Percentiles rank a stretch among this genome's conserved stretches.
phyloP scores from a whole-genome alignment of 92 coral and sea anemone species.

The Galaxea fascicularis region DNA sequence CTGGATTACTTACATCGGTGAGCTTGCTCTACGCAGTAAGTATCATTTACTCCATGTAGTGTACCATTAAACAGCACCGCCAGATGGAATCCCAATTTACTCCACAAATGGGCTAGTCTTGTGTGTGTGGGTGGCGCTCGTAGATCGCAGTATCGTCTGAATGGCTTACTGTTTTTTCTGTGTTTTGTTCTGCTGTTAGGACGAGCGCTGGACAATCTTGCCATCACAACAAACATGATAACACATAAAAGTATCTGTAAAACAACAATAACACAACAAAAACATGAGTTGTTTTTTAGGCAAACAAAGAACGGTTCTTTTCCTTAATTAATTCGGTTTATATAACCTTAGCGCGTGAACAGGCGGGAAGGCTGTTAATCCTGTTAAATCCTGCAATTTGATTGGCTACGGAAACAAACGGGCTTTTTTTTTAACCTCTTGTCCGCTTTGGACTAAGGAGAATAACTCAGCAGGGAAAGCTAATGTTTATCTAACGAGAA shows the following conservation, averaged over 20 bases:
- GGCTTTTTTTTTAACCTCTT: no score
- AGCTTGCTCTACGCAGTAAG: slow-evolving; percentile 51
- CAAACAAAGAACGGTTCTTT: neutral
- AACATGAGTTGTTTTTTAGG: neutral
- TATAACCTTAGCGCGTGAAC: no score
- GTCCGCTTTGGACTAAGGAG: no score
- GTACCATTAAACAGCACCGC: slow-evolving; percentile 59
- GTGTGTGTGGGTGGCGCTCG: slow-evolving; percentile 59
- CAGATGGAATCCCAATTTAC: slow-evolving; percentile 72
- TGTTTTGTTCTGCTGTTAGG: slow-evolving; percentile 3
- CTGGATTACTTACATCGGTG: slow-evolving; percentile 64
- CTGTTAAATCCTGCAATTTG: no score
- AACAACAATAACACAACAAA: neutral
- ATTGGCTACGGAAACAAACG: no score
- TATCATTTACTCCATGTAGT: slow-evolving; percentile 54
- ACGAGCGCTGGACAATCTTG: slow-evolving; percentile 18
- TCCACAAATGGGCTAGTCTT: slow-evolving; percentile 59
- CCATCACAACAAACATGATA: neutral
- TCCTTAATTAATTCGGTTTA: no score
- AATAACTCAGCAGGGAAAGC: no score
- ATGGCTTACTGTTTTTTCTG: neutral
- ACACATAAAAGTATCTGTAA: slow-evolving; percentile 22
- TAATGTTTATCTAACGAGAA: no score
- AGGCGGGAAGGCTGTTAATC: no score
- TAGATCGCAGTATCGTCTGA: slow-evolving; percentile 25